Conservation (phyloP, 1,140 invertebrate species). For the Neoseiulus cucumeris region DNA sequence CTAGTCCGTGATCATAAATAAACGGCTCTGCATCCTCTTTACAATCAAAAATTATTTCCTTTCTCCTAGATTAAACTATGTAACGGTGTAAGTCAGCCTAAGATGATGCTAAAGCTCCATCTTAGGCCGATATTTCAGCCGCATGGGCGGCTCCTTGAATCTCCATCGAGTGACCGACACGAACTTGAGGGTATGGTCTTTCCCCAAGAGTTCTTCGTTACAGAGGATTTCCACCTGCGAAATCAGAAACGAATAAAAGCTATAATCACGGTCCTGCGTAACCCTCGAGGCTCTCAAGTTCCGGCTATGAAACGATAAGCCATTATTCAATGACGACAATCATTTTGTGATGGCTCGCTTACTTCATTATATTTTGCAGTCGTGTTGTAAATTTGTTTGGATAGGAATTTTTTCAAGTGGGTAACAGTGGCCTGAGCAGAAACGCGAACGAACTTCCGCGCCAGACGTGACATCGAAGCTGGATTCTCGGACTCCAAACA, state of each 20-base stretch:
- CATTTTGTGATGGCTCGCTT: slow-evolving; percentile 25
- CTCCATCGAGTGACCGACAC: slow-evolving; percentile 93
- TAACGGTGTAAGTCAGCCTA: too few species aligned
- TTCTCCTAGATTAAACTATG: too few species aligned
- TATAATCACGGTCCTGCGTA: not conserved
- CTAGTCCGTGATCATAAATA: too few species aligned
- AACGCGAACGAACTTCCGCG: slow-evolving; percentile 71
- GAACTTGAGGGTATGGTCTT: slow-evolving; percentile 96
- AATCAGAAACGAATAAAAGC: slow-evolving; percentile 22
- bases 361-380: slow-evolving; percentile 89
- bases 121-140: slow-evolving; percentile 19
- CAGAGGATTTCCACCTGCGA: slow-evolving; percentile 85
- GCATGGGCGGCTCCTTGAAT: slow-evolving; percentile 39
- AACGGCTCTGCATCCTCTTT: too few species aligned
- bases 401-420: slow-evolving; percentile 91
- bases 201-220: slow-evolving; percentile 91
- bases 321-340: not conserved
- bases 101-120: slow-evolving; percentile 13
- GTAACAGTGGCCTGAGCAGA: slow-evolving; percentile 90
- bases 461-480: slow-evolving; percentile 46
- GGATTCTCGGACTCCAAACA: slow-evolving; percentile 59
- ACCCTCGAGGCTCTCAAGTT: not conserved
- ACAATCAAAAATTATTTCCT: too few species aligned
- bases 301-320: not conserved
- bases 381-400: slow-evolving; percentile 74